Conservation (phyloP, 2,888 invertebrate species). For the Drosophila infuscata region DNA sequence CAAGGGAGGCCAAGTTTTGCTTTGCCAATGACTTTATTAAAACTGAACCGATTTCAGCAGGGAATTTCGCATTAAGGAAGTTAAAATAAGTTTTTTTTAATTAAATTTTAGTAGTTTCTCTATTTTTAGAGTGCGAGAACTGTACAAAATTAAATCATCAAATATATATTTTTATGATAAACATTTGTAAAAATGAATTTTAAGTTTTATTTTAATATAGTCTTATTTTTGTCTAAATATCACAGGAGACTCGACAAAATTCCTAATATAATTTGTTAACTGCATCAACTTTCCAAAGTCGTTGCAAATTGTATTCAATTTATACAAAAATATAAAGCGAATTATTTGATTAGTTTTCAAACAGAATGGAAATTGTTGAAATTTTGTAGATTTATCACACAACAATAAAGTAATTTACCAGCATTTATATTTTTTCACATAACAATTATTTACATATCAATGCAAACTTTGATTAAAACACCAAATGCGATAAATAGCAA, state of each 20-base stretch:
- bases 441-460: not conserved
- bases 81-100: no score
- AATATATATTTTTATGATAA: not conserved
- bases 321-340: not conserved
- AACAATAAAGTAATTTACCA: constrained; percentile 4
- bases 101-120: not conserved
- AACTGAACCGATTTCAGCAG: not conserved
- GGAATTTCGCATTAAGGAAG: not conserved
- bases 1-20: not conserved
- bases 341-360: constrained; percentile 3
- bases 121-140: not conserved
- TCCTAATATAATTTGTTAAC: not conserved
- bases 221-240: not conserved
- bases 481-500: constrained; percentile 10
- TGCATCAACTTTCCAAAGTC: not conserved
- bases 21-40: not conserved
- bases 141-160: not conserved
- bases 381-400: not conserved
- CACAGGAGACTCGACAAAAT: not conserved
- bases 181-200: not conserved
- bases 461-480: constrained; percentile 36
- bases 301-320: not conserved
- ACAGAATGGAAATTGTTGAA: not conserved
- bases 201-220: not conserved
- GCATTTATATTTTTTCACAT: not conserved